These are phyloP conservation scores for Gastracanthus pulcherrimus DNA, from an alignment of 2,888 invertebrate species.

Conservation along the genomic window DNA sequence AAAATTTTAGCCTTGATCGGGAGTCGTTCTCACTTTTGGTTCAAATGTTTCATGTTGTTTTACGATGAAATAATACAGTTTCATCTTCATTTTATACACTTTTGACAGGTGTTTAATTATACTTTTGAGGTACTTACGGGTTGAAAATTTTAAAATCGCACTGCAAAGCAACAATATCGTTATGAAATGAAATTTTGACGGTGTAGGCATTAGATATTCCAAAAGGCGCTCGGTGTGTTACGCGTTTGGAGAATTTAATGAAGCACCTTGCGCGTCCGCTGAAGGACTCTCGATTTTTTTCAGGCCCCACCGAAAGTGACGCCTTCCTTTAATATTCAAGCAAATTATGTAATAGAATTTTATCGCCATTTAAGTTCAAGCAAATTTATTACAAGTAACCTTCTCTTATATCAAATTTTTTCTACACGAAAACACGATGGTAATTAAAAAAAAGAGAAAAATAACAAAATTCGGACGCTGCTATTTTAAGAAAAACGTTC, in stretches of 20 bases:
- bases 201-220: not conserved
- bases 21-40: not conserved
- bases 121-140: too few species aligned
- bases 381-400: too few species aligned
- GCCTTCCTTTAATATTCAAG: not conserved
- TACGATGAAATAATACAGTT: not conserved
- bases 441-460: not conserved
- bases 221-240: not conserved
- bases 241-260: not conserved
- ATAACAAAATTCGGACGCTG: not conserved
- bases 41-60: not conserved
- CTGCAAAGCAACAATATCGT: not conserved
- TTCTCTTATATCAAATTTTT: too few species aligned
- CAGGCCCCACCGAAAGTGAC: not conserved
- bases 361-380: too few species aligned
- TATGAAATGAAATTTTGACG: not conserved
- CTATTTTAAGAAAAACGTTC: too few species aligned
- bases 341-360: too few species aligned
- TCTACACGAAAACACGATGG: too few species aligned
- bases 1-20: not conserved
- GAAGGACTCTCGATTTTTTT: constrained; percentile 2
- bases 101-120: too few species aligned
- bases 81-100: too few species aligned
- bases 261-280: too few species aligned
- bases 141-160: not conserved